Evolutionary conservation across 1,140 invertebrate genomes (phyloP), one percentile per base, ranked within the genome.

Genomic region (Eurosta solidaginis): DNA sequence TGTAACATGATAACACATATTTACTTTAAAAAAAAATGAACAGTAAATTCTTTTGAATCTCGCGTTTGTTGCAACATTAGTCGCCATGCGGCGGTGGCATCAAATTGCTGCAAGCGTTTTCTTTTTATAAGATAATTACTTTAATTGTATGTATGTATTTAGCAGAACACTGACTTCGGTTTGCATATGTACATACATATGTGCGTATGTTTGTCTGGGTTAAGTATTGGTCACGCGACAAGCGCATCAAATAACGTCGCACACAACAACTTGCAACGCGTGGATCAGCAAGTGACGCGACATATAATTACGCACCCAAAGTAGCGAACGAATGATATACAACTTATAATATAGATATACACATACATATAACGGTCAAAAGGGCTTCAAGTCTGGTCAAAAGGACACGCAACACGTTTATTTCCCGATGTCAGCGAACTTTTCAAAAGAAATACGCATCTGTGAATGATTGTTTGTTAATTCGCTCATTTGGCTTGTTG

Each of bases 51-150:
- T 7, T 68, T 68, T 1, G 40, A 42, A 33, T 2, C 29, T 25
- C 59, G n/a, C 7, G 5, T n/a, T 9, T 68, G 33, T 42, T 42
- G 59, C 17, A 40, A 40, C 59, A 9, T n/a, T 5, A 20, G 3
- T 54, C 4, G 27, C 7, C 9, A 4, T 29, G 17, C n/a, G n/a
- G 33, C 59, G 17, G 22, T 25, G 49, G n/a, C n/a, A 22, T 68
- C 33, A 9, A 20, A 36, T 40, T 36, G n/a, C n/a, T n/a, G 59
- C 59, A 22, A 68, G 59, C 33, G 33, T 22, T 68, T 68, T 14
- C 59, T 68, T 33, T 68, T 68, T 68, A 68, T 22, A 68, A 68
- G 40, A 68, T 68, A 68, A 68, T 68, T 68, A 68, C n/a, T 68
- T 68, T 68, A 68, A 68, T 68, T 68, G 59, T 68, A 68, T 40